phyloP scores from a whole-genome alignment of 2,113 vertebrate species.

The Heliornis fulica region DNA sequence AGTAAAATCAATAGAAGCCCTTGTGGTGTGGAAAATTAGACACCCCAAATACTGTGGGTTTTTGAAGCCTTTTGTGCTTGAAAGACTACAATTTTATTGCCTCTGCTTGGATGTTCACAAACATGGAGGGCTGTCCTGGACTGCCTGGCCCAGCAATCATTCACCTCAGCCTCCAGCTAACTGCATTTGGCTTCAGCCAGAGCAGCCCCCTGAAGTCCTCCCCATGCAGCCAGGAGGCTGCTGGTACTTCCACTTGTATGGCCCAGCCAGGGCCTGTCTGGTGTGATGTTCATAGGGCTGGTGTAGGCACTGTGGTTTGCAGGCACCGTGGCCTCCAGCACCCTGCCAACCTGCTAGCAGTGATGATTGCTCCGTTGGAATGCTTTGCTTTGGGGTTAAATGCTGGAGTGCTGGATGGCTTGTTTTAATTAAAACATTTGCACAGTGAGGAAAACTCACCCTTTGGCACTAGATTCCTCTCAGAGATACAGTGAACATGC shows the following conservation, averaged over 20 bases:
- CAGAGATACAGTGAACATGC: background rate
- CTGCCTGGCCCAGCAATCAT: background rate
- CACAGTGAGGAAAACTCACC: background rate
- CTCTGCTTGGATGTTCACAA: background rate
- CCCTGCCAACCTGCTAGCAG: background rate
- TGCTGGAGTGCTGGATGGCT: background rate
- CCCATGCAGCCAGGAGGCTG: background rate
- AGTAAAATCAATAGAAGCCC: background rate
- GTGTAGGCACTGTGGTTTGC: background rate
- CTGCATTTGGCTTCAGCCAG: background rate
- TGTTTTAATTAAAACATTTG: background rate
- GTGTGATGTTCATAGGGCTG: background rate
- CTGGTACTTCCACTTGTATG: fast-evolving
- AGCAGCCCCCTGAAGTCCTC: background rate
- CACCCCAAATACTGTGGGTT: background rate
- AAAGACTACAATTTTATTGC: background rate
- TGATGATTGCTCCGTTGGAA: background rate
- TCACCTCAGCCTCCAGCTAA: background rate
- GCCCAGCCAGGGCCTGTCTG: background rate
- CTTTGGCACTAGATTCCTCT: background rate
- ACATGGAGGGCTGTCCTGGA: background rate
- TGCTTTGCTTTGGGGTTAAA: background rate
- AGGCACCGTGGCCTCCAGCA: background rate
- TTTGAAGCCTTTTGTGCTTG: background rate
- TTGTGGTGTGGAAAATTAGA: background rate